These are phyloP conservation scores for Scophthalmus maximus DNA, from an alignment of 2,113 vertebrate genomes.

Conservation along the genomic window DNA sequence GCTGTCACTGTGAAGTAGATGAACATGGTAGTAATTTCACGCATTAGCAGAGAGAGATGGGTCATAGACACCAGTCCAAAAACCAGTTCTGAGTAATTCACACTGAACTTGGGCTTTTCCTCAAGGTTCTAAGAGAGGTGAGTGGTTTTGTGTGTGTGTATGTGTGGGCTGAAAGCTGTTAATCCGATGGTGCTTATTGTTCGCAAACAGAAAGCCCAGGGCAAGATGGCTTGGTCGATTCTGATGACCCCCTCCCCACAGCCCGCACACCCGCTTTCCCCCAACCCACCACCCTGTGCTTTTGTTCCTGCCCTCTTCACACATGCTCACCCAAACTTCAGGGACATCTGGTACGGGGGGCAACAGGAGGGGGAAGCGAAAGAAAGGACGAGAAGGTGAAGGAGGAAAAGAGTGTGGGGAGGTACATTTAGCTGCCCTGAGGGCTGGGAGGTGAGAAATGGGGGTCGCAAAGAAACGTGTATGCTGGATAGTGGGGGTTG, in stretches of 20 bases:
- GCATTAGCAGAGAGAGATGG: neutral
- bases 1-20: neutral
- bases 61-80: neutral
- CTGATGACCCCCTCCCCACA: slow-evolving; percentile 22
- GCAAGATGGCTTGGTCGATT: slow-evolving; percentile 71
- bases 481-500: slow-evolving; percentile 52
- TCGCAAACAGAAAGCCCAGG: slow-evolving; percentile 56
- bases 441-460: slow-evolving; percentile 44
- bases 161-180: slow-evolving; percentile 64
- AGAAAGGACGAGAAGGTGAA: slow-evolving; percentile 15
- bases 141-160: slow-evolving; percentile 17
- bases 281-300: slow-evolving; percentile 35
- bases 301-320: slow-evolving; percentile 64
- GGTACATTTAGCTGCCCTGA: slow-evolving; percentile 61
- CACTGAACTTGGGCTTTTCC: slow-evolving; percentile 4
- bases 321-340: slow-evolving; percentile 64
- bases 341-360: slow-evolving; percentile 79
- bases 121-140: slow-evolving; percentile 11
- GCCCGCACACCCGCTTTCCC: slow-evolving; percentile 7
- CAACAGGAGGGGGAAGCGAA: slow-evolving; percentile 24
- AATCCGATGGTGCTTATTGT: slow-evolving; percentile 79
- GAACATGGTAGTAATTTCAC: neutral
- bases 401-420: slow-evolving; percentile 32
- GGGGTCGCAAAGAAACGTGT: slow-evolving; percentile 59
- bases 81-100: slow-evolving; percentile 15